Evolutionary conservation across 2,888 invertebrate species (phyloP).

Genomic region (Nebria salina): DNA sequence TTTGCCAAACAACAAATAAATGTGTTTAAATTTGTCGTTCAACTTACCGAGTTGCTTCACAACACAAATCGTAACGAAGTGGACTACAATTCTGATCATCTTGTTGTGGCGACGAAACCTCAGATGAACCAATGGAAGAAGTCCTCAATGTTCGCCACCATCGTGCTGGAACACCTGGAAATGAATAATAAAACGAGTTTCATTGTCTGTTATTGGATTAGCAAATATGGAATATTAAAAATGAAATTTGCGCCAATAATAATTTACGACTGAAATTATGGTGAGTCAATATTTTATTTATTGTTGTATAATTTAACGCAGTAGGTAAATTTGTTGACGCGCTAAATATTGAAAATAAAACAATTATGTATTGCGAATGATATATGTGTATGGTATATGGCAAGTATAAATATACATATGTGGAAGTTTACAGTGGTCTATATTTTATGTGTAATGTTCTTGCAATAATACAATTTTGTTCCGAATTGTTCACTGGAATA

Average conservation of each 20-base stretch:
- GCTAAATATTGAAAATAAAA: constrained; percentile 15
- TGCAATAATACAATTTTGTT: constrained; percentile 36
- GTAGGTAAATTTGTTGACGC: not conserved
- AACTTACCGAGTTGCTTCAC: constrained; percentile 38
- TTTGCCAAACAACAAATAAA: too few relatives aligned
- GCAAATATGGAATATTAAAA: not conserved
- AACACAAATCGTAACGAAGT: constrained; percentile 36
- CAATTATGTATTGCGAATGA: constrained; percentile 8
- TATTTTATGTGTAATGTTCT: constrained; percentile 46
- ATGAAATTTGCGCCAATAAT: not conserved
- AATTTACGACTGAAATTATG: not conserved
- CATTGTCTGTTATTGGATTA: not conserved
- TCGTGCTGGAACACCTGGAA: not conserved
- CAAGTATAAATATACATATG: not conserved
- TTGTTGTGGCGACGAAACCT: constrained; percentile 30
- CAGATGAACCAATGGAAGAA: constrained; percentile 36
- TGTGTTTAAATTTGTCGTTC: too few relatives aligned
- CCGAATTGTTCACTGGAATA: constrained; percentile 27
- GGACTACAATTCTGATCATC: constrained; percentile 37
- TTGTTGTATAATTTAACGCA: not conserved
- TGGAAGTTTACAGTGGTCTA: constrained; percentile 23
- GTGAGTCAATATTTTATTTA: not conserved
- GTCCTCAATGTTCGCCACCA: constrained; percentile 28
- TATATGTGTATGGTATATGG: constrained; percentile 4
- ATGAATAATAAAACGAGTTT: not conserved